A percentile compares a stretch with the other conserved stretches of the same genome.
phyloP scores from a whole-genome alignment of 1,140 invertebrate genomes.

The Vanessa atalanta region DNA sequence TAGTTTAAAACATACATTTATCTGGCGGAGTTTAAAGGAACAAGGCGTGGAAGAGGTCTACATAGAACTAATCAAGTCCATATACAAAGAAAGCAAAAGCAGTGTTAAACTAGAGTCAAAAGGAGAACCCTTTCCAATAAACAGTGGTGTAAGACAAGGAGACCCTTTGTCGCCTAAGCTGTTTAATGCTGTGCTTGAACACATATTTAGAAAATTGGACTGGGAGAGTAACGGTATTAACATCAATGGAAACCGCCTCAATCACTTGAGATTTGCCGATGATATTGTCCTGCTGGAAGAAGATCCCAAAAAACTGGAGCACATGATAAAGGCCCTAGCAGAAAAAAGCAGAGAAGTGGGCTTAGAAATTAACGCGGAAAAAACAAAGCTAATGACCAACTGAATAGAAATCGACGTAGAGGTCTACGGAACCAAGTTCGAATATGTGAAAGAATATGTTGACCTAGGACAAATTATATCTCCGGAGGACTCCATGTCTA shows the following conservation, averaged over 20 bases:
- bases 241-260: constrained; percentile 43
- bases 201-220: too few relatives aligned
- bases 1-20: constrained; percentile 9
- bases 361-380: constrained; percentile 33
- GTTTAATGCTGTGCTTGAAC: too few relatives aligned
- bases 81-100: too few relatives aligned
- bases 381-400: constrained; percentile 46
- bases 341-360: constrained; percentile 30
- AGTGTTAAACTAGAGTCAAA: too few relatives aligned
- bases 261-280: constrained; percentile 51
- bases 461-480: constrained; percentile 40
- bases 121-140: too few relatives aligned
- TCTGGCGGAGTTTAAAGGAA: constrained; percentile 18
- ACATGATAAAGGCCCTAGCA: constrained; percentile 31
- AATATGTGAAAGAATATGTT: constrained; percentile 36
- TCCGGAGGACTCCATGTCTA: constrained; percentile 21
- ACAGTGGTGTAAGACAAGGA: too few relatives aligned
- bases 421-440: constrained; percentile 32
- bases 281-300: constrained; percentile 45
- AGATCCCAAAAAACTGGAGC: constrained; percentile 20
- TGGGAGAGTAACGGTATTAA: constrained; percentile 24
- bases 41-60: too few relatives aligned
- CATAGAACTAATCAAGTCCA: too few relatives aligned
- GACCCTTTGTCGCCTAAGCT: too few relatives aligned
- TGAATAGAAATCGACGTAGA: constrained; percentile 21